Percentiles rank a stretch among this genome's conserved stretches.
Evolutionary conservation across 2,888 invertebrate species (phyloP).

Genomic region (Microdon myrmicae): DNA sequence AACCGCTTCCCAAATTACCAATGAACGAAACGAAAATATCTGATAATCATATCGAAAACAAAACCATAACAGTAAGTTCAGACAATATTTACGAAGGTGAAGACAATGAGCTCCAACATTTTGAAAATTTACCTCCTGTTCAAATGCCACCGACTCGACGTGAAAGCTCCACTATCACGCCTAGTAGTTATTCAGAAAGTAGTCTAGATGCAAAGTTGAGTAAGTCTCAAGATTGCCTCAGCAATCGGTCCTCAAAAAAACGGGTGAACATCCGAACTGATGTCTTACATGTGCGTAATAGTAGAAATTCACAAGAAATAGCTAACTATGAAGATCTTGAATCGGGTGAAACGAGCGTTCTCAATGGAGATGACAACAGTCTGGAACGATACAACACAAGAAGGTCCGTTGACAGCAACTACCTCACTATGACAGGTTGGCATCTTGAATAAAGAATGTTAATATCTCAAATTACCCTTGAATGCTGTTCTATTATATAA

Average conservation of each 20-base stretch:
- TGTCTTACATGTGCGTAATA: slow-evolving; percentile 61
- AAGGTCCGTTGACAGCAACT: slow-evolving; percentile 70
- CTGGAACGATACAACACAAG: slow-evolving; percentile 71
- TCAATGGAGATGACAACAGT: slow-evolving; percentile 65
- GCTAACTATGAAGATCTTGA: slow-evolving; percentile 65
- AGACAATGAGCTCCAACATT: slow-evolving; percentile 64
- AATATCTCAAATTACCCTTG: neutral
- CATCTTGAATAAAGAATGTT: too few relatives aligned
- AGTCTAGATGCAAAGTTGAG: slow-evolving; percentile 64
- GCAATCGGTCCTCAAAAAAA: slow-evolving; percentile 70
- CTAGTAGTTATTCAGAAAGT: slow-evolving; percentile 66
- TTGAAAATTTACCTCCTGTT: slow-evolving; percentile 63
- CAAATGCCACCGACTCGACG: slow-evolving; percentile 61
- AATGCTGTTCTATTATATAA: neutral
- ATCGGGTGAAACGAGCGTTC: slow-evolving; percentile 65
- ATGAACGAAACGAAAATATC: slow-evolving; percentile 50
- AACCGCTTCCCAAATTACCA: slow-evolving; percentile 65
- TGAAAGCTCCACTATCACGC: slow-evolving; percentile 66
- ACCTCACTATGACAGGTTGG: slow-evolving; percentile 73
- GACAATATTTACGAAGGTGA: slow-evolving; percentile 69
- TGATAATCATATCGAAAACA: slow-evolving; percentile 23
- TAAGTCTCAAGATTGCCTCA: slow-evolving; percentile 67
- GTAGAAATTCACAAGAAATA: slow-evolving; percentile 63
- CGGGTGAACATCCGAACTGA: slow-evolving; percentile 74
- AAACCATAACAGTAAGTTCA: slow-evolving; percentile 53